Evolutionary conservation across 2,113 vertebrate species (phyloP).

Genomic region (Diadophis punctatus): DNA sequence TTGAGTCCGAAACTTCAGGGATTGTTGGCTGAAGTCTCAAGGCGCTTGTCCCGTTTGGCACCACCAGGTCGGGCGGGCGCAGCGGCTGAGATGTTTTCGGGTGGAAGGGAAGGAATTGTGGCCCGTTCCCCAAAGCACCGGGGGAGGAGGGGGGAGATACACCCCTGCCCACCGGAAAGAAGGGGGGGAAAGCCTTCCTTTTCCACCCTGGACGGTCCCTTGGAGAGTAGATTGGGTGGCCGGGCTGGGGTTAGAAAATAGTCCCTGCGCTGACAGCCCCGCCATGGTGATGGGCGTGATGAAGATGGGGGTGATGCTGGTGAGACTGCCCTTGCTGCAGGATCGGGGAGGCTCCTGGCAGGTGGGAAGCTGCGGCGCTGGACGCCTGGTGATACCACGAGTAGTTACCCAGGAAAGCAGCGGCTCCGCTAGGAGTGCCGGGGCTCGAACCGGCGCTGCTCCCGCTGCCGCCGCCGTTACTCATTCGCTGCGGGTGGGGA

Average conservation of each 20-base stretch:
- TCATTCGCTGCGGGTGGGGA: conserved; percentile 79
- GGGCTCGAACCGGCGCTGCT: conserved; percentile 66
- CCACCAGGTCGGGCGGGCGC: neutral
- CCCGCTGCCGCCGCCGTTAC: conserved; percentile 55
- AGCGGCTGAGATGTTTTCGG: neutral
- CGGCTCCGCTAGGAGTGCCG: conserved; percentile 65
- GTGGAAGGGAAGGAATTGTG: neutral
- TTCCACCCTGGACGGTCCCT: neutral
- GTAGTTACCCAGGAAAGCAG: conserved; percentile 87
- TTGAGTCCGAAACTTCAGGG: neutral
- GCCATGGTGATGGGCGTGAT: conserved; percentile 67
- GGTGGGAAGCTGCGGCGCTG: conserved; percentile 74
- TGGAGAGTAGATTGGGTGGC: neutral
- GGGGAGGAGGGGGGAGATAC: neutral
- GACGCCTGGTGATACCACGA: conserved; percentile 90
- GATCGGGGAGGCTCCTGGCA: conserved; percentile 76
- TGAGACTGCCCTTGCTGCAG: conserved; percentile 74
- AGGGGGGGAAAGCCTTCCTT: neutral
- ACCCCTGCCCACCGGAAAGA: neutral
- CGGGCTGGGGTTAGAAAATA: conserved; percentile 77
- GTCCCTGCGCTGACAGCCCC: conserved; percentile 82
- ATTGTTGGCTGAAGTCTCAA: neutral
- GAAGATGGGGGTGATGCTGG: conserved; percentile 69
- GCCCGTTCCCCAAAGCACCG: conserved; percentile 38
- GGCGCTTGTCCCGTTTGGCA: neutral